Percentiles rank a stretch among this genome's conserved stretches.
Evolutionary conservation across 1,140 invertebrate species (phyloP).

Genomic region (Globodera rostochiensis): DNA sequence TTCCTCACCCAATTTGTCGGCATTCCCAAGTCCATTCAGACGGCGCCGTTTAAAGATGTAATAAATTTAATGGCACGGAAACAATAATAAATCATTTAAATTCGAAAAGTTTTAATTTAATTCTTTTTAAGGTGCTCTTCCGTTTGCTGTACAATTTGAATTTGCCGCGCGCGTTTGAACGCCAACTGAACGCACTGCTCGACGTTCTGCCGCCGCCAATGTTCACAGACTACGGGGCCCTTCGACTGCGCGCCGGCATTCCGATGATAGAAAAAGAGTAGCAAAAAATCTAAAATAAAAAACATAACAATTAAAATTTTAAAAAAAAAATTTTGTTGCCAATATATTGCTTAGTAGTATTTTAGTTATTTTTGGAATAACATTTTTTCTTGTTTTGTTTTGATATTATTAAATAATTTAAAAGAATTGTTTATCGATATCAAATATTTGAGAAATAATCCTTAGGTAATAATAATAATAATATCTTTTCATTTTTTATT

Average conservation of each 20-base stretch:
- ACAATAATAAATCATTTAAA: background rate
- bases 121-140: slow-evolving; percentile 26
- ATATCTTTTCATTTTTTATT: too few relatives aligned
- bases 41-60: slow-evolving; percentile 18
- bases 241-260: slow-evolving; percentile 8
- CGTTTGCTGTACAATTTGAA: slow-evolving; percentile 34
- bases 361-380: background rate
- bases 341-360: background rate
- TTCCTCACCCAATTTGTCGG: slow-evolving; percentile 33
- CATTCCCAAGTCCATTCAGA: slow-evolving; percentile 27
- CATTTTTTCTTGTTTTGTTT: background rate
- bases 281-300: too few relatives aligned
- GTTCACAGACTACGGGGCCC: slow-evolving; percentile 26
- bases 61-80: slow-evolving; percentile 8
- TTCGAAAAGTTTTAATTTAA: background rate
- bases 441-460: too few relatives aligned
- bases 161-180: slow-evolving; percentile 24
- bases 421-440: too few relatives aligned
- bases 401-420: background rate
- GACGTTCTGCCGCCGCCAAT: slow-evolving; percentile 10
- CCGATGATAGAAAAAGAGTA: background rate
- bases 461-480: too few relatives aligned
- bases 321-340: background rate
- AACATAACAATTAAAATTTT: background rate
- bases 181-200: slow-evolving; percentile 22